phyloP scores from a whole-genome alignment of 2,797 vertebrate species.

The Neopelma chrysocephalum region DNA sequence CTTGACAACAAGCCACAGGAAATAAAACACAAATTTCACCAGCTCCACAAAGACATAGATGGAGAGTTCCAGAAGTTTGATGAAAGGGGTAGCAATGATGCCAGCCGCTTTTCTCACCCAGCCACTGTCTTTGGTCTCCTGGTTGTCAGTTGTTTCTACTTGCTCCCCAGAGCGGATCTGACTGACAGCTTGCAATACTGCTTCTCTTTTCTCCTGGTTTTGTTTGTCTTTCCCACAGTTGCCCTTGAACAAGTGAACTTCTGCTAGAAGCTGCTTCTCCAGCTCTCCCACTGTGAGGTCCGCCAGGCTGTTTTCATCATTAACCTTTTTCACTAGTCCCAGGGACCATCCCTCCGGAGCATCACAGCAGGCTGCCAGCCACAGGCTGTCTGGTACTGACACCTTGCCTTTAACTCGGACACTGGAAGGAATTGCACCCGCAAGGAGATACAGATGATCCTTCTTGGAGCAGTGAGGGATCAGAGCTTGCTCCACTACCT shows the following conservation, averaged over 20 bases:
- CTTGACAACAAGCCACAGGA: constrained; percentile 69
- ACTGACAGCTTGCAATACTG: constrained; percentile 60
- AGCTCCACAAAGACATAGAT: constrained; percentile 60
- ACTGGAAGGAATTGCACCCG: constrained; percentile 72
- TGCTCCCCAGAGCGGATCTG: constrained; percentile 66
- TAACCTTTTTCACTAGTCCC: constrained; percentile 68
- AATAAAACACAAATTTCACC: constrained; percentile 56
- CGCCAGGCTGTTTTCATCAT: constrained; percentile 39
- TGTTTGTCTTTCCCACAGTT: constrained; percentile 62
- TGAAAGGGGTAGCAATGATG: constrained; percentile 63
- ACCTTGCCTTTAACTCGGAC: constrained; percentile 65
- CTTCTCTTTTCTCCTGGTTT: constrained; percentile 64
- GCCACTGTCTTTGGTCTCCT: neutral
- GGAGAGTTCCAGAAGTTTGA: constrained; percentile 70
- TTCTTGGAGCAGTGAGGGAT: constrained; percentile 68
- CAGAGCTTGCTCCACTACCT: constrained; percentile 68
- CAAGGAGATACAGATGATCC: constrained; percentile 71
- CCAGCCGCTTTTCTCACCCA: constrained; percentile 48
- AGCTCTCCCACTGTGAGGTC: constrained; percentile 71
- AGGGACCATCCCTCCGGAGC: constrained; percentile 71
- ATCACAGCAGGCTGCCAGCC: constrained; percentile 80
- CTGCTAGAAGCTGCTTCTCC: constrained; percentile 66
- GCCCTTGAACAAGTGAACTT: constrained; percentile 70
- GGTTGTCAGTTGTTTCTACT: neutral
- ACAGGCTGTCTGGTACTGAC: constrained; percentile 71